Base-by-base conservation (phyloP, 2,888 invertebrate species). In the Epiperipatus broadwayi region DNA sequence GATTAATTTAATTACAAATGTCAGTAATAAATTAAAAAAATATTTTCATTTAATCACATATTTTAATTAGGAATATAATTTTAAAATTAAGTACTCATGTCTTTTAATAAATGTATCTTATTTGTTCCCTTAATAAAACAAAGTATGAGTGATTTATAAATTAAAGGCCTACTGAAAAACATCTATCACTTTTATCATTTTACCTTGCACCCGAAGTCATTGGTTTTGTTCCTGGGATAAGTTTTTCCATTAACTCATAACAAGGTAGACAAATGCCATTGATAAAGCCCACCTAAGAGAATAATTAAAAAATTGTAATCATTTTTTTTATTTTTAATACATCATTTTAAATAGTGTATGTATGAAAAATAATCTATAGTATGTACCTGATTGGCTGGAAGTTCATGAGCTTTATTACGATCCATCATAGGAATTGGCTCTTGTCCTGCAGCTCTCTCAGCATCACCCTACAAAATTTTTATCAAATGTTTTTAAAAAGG, bases 401-500 rank as follows among this genome's bases (percentile, higher is more conserved):
- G 73, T 50, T 78, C 71, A 43, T 78, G 69, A 1, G 74, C 71
- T 51, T 74, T 72, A 40, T 66, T 63, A 41, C 81, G 59, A 51
- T 78, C 77, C 77, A 78, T 77, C 78, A 81, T 80, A 0, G 79
- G 70, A 34, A 80, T 73, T 0, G 81, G 80, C 14, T 57, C 65
- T 35, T 70, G 65, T 0, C 79, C 78, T 35, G 70, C 68, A 5
- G 61, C 63, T 39, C 69, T 65, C 52, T 78, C 78, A 20, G 73
- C 72, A 53, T 78, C 78, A 1, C 77, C 70, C 64, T 66, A 43
- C 32, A 44, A 12, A 16, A 15, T 39, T 8, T n/a, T n/a, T n/a
- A n/a, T n/a, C n/a, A n/a, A n/a, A n/a, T n/a, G n/a, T n/a, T n/a
- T n/a, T n/a, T n/a, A n/a, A n/a, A n/a, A n/a, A n/a, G n/a, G n/a